Percentiles rank a stretch among this genome's conserved stretches.
Evolutionary conservation across 2,797 vertebrate genomes (phyloP).

Genomic region (Mormyrops boulengeri): DNA sequence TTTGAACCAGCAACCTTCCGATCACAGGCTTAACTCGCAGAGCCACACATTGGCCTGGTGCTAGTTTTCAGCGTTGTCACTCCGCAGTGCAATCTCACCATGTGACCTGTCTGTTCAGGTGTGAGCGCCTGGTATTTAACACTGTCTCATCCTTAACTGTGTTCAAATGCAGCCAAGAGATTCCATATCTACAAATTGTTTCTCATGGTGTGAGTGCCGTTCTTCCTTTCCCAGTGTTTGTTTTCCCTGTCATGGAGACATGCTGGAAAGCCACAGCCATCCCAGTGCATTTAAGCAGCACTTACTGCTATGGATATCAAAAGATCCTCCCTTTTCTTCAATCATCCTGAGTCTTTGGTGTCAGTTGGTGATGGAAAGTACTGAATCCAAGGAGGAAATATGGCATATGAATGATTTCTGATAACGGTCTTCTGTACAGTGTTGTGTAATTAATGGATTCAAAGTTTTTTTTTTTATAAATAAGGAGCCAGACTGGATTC

Average conservation of each 20-base stretch:
- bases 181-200: neutral
- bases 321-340: neutral
- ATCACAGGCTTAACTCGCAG: neutral
- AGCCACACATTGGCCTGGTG: neutral
- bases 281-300: neutral
- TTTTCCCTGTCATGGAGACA: neutral
- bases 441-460: neutral
- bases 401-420: neutral
- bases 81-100: neutral
- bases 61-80: neutral
- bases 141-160: neutral
- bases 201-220: neutral
- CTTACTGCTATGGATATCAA: neutral
- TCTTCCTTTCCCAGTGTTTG: neutral
- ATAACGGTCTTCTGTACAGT: neutral
- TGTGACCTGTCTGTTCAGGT: neutral
- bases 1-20: neutral
- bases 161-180: neutral
- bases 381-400: neutral
- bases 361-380: neutral
- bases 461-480: neutral
- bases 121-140: neutral
- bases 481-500: neutral
- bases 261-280: neutral
- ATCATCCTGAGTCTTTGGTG: neutral